Conservation (phyloP, 2,113 vertebrate genomes). For the Sinocyclocheilus rhinocerous region DNA sequence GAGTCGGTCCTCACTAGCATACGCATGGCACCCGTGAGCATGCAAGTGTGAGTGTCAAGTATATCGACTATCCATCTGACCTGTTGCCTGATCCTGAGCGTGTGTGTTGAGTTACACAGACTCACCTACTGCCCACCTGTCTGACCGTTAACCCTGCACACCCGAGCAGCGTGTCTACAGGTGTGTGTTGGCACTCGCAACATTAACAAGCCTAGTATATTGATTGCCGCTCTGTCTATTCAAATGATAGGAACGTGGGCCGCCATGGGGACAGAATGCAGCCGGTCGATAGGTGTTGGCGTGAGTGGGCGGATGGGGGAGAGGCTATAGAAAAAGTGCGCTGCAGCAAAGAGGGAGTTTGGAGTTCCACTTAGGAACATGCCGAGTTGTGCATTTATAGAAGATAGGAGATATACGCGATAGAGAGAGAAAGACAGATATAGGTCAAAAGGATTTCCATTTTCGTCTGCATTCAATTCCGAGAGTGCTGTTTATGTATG, state of each 20-base stretch:
- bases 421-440: constrained; percentile 21
- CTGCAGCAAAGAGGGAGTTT: constrained; percentile 14
- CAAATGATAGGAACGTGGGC: constrained; percentile 36
- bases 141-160: constrained; percentile 42
- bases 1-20: constrained; percentile 24
- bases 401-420: not conserved
- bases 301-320: not conserved
- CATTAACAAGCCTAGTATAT: constrained; percentile 42
- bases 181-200: constrained; percentile 14
- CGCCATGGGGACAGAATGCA: constrained; percentile 5
- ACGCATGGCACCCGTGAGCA: constrained; percentile 32
- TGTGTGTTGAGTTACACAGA: constrained; percentile 56
- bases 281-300: constrained; percentile 21
- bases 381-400: constrained; percentile 28
- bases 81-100: constrained; percentile 51
- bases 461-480: constrained; percentile 12
- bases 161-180: not conserved
- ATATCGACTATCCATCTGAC: constrained; percentile 52
- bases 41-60: constrained; percentile 42
- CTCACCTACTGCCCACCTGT: constrained; percentile 53
- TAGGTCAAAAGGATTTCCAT: constrained; percentile 45
- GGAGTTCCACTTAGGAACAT: constrained; percentile 29
- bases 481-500: not conserved
- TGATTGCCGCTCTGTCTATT: constrained; percentile 46
- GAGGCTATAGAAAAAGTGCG: not conserved